These are phyloP conservation scores for Euthynnus affinis DNA, from an alignment of 2,797 vertebrate species.

Conservation along the genomic window DNA sequence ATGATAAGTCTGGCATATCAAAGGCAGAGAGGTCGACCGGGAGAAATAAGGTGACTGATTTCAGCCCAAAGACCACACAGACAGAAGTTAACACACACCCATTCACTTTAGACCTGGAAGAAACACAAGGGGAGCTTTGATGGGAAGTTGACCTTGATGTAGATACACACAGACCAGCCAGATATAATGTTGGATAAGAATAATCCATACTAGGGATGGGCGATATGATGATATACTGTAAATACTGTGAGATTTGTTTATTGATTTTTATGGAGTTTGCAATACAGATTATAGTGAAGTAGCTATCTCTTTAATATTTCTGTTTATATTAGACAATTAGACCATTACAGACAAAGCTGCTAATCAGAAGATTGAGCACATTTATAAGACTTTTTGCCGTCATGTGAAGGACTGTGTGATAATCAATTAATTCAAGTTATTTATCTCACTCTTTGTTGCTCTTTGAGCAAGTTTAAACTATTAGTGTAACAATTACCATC, in stretches of 20 bases:
- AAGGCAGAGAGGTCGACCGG: conserved; percentile 42
- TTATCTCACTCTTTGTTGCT: too few species aligned
- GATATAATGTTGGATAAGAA: not conserved
- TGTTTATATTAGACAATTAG: not conserved
- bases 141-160: conserved; percentile 30
- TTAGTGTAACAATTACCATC: too few species aligned
- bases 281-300: not conserved
- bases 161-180: not conserved
- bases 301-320: not conserved
- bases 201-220: not conserved
- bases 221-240: not conserved
- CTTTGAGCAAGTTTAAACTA: too few species aligned
- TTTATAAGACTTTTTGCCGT: not conserved
- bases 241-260: not conserved
- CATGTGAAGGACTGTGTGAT: not conserved
- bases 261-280: not conserved
- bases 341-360: not conserved
- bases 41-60: conserved; percentile 37
- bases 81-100: conserved; percentile 35
- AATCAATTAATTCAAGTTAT: too few species aligned
- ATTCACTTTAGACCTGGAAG: conserved; percentile 67
- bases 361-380: not conserved
- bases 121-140: conserved; percentile 16
- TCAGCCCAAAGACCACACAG: conserved; percentile 50
- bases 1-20: conserved; percentile 51